Evolutionary conservation across 2,113 vertebrate genomes (phyloP).

Genomic region (Ceyx margarethae): DNA sequence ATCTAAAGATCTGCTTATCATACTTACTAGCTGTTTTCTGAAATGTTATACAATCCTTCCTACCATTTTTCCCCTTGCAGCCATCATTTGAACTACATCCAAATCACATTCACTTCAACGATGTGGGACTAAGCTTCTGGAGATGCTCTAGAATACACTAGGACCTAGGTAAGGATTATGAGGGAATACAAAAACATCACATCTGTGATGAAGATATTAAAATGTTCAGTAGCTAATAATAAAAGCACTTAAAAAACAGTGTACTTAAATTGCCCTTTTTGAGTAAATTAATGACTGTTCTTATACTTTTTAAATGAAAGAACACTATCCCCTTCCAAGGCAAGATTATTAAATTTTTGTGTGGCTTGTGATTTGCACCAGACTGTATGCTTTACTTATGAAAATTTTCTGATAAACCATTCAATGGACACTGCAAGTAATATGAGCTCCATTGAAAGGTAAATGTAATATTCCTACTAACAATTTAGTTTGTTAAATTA

Average conservation of each 20-base stretch:
- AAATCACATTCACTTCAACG: neutral
- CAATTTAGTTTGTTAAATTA: neutral
- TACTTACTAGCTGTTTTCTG: neutral
- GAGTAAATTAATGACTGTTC: neutral
- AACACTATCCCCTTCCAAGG: neutral
- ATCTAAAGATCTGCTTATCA: neutral
- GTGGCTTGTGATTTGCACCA: neutral
- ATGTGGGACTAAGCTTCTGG: neutral
- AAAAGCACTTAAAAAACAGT: neutral
- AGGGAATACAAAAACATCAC: neutral
- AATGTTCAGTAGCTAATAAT: neutral
- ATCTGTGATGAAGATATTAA: neutral
- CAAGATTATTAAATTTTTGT: neutral
- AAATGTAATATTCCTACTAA: neutral
- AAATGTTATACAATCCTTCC: neutral
- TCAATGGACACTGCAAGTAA: neutral
- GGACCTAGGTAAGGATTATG: neutral
- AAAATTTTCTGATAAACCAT: neutral
- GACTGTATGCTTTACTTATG: neutral
- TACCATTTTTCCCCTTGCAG: neutral
- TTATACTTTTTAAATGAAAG: neutral
- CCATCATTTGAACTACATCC: neutral
- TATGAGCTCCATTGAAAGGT: neutral
- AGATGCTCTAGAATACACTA: neutral
- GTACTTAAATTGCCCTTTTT: neutral